phyloP scores from a whole-genome alignment of 2,113 vertebrate genomes.

The Galeopterus variegatus region DNA sequence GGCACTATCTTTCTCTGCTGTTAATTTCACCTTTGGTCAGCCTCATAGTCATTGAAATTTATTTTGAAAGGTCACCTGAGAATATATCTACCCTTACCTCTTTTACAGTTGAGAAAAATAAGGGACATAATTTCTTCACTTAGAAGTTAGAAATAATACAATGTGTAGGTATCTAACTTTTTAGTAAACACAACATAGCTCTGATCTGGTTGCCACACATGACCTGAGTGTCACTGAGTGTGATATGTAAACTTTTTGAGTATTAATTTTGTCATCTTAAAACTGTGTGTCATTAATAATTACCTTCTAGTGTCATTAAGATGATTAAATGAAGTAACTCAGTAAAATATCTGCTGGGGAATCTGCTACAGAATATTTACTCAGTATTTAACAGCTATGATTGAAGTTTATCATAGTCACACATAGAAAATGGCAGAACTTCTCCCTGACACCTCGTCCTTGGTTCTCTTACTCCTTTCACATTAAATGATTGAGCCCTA shows the following conservation, averaged over 20 bases:
- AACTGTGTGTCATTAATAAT: background rate
- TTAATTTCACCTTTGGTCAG: background rate
- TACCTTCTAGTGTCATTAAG: background rate
- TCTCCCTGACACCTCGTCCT: background rate
- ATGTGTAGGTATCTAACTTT: background rate
- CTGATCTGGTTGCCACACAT: background rate
- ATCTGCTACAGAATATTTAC: background rate
- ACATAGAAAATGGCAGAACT: background rate
- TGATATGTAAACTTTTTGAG: background rate
- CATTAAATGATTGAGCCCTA: background rate
- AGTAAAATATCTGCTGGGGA: background rate
- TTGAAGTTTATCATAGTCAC: background rate
- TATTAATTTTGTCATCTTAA: background rate
- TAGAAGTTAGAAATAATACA: background rate
- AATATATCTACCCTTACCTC: background rate
- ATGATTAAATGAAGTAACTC: background rate
- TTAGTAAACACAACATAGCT: background rate
- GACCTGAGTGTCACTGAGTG: background rate
- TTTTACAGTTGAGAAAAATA: background rate
- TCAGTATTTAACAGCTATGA: background rate
- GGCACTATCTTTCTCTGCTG: background rate
- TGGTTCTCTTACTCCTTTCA: background rate
- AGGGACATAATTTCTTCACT: background rate
- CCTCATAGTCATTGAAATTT: background rate
- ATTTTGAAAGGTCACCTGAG: background rate